Evolutionary conservation across 2,888 invertebrate species (phyloP), one percentile per base, ranked within the genome.

Genomic region (Digitonthophagus gazella): DNA sequence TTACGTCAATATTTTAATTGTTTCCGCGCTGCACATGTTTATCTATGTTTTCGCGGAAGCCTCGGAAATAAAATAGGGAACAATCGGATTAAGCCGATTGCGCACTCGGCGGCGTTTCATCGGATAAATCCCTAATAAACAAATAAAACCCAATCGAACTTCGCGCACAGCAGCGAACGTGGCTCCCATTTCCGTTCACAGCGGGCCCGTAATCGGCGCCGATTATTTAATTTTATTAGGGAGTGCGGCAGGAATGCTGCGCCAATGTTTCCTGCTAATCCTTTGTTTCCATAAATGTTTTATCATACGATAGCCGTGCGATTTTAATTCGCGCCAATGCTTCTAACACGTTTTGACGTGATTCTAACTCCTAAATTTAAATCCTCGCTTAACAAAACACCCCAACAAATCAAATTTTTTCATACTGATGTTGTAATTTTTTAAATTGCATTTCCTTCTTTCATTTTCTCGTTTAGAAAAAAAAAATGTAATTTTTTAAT

Each of bases 141-240:
- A 61, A 18, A 20, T 20, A 18, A 19, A 61, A 16, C 61, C 61
- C 3, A 18, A 18, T n/a, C 28, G 28, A 44, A 44, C 28, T 44
- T 44, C 8, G 28, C 28, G 28, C 11, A 6, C 28, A 5, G 28
- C 11, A 19, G 58, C 16, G 58, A 18, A 18, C 58, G 58, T 11
- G 3, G 2, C 16, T 58, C 15, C 58, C 58, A 58, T 16, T 44
- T 44, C 28, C 3, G 15, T 14, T 16, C 58, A 18, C 58, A 8
- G 8, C 58, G 58, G 18, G 18, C 16, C 58, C 19, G 61, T 61
- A 61, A 61, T 61, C 28, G 61, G 61, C 16, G 61, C 16, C 61
- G 61, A 61, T 61, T 61, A 61, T 61, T 61, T 61, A 61, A 61
- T 61, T 61, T 61, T 61, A 61, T 61, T 61, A 61, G 18, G 61